phyloP scores from a whole-genome alignment of 2,797 vertebrate species.

The Eulemur rubriventer region DNA sequence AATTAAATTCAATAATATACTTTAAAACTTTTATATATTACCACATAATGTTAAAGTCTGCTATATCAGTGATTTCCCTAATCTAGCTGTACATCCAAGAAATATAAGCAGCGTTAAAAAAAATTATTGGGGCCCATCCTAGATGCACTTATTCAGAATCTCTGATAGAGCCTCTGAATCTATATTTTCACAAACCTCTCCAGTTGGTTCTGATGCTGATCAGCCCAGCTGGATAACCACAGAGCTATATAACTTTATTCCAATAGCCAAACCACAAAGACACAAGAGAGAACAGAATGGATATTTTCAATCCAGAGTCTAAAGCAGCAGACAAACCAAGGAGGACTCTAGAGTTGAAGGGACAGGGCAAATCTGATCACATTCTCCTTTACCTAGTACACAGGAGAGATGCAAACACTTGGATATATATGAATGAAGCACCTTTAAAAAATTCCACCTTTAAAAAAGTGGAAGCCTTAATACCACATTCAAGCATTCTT shows the following conservation, averaged over 20 bases:
- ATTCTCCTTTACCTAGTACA: background rate
- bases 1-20: conserved; percentile 18
- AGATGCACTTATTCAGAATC: background rate
- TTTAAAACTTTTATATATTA: background rate
- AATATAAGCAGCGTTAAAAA: background rate
- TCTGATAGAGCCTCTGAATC: background rate
- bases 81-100: background rate
- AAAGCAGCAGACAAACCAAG: background rate
- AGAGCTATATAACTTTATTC: background rate
- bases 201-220: background rate
- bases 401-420: background rate
- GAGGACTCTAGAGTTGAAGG: background rate
- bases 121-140: background rate
- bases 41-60: background rate
- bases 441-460: background rate
- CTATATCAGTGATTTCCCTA: background rate
- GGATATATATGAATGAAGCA: background rate
- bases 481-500: background rate
- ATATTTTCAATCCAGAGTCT: background rate
- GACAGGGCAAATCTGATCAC: background rate
- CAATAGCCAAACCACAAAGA: background rate
- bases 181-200: background rate
- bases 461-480: background rate
- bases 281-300: background rate
- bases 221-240: background rate